Percentiles rank a stretch among this genome's conserved stretches.
These are phyloP conservation scores for Sinocyclocheilus anophthalmus DNA, from an alignment of 2,113 vertebrate genomes.

Conservation along the genomic window DNA sequence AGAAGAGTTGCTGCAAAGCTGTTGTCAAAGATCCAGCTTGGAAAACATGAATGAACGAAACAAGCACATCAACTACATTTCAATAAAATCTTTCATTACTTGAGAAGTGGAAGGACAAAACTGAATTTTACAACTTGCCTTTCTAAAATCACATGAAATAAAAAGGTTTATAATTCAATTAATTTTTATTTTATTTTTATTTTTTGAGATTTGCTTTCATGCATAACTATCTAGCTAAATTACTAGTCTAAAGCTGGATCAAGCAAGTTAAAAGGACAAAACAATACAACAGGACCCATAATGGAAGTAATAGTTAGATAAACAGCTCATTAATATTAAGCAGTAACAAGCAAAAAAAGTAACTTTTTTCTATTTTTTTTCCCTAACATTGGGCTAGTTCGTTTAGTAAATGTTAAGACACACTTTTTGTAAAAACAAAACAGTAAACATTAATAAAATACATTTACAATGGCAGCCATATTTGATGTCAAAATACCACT, in stretches of 20 bases:
- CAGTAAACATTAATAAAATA: not conserved
- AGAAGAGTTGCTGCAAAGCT: constrained; percentile 1
- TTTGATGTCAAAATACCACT: not conserved
- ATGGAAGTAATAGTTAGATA: not conserved
- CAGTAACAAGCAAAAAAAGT: not conserved
- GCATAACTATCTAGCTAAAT: not conserved
- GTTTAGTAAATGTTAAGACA: too few relatives aligned
- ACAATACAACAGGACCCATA: not conserved
- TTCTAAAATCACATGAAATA: not conserved
- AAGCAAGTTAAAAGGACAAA: not conserved
- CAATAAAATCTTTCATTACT: not conserved
- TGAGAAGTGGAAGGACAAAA: not conserved
- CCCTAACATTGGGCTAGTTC: not conserved
- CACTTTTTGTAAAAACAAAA: too few relatives aligned
- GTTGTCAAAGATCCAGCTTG: not conserved
- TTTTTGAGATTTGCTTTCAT: not conserved
- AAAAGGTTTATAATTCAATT: not conserved
- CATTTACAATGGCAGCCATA: too few relatives aligned
- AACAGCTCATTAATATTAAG: not conserved
- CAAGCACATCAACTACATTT: not conserved
- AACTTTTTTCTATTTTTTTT: not conserved
- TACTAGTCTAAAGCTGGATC: not conserved
- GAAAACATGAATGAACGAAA: constrained; percentile 3
- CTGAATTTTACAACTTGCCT: not conserved
- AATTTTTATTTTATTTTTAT: too few relatives aligned